Base-by-base conservation (phyloP, 1,140 invertebrate species). In the Littorina saxatilis region DNA sequence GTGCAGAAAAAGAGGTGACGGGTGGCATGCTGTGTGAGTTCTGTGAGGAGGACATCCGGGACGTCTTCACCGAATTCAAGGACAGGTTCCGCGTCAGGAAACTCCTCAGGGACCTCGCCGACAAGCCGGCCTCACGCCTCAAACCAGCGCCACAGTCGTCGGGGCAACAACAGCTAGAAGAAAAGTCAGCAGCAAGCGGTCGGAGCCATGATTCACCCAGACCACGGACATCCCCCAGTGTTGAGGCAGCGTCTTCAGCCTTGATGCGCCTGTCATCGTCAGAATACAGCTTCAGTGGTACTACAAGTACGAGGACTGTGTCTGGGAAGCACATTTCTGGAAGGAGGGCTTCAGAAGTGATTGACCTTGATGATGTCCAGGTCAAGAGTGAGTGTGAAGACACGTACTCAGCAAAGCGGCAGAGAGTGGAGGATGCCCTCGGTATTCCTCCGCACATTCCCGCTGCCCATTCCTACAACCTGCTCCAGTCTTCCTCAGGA, bases 41-140 rank as follows among this genome's bases (percentile, higher is more conserved):
- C 79, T 85, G 84, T 75, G 86, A 87, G 68, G 86, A 85, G 11
- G 86, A 87, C 68, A 83, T 87, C 20, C 76, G 84, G 27, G 86
- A 87, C 77, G 82, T 84, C 2, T 87, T 87, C 79, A 81, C 81
- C 4, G 82, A 85, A 4, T 87, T 87, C 66, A 87, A 85, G 52
- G 86, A 87, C 63, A 55, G 86, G 29, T 87, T 87, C 40, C 80
- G 80, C 3, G 81, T 87, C 47, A 63, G 86, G 20, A 87, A 87
- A 63, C 40, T 83, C 32, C 47, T 87, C 32, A 79, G 86, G n/a
- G 86, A 85, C 75, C 29, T 68, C 13, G 82, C 76, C 17, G 76
- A 78, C 37, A 78, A 78, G 35, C 76, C 55, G 27, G 2, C 55
- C 1, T 40, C 68, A 9, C 13, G 4, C 37, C n/a, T n/a, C 11